Conservation (phyloP, 2,888 invertebrate genomes). For the Platerodrilus igneus region DNA sequence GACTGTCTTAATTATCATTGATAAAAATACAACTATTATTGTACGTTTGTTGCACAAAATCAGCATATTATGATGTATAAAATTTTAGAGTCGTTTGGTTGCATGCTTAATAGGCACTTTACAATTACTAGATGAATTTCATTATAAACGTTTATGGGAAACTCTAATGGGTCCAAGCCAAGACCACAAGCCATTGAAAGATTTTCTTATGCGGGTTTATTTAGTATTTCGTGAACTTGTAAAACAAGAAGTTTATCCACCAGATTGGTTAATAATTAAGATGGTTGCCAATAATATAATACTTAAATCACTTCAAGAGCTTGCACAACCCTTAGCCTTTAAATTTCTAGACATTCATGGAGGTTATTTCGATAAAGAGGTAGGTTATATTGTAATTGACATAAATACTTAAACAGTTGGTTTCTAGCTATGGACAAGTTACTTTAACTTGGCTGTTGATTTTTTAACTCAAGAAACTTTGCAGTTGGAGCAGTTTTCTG, state of each 20-base stretch:
- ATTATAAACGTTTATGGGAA: constrained; percentile 84
- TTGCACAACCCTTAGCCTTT: constrained; percentile 81
- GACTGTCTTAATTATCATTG: constrained; percentile 76
- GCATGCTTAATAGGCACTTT: constrained; percentile 81
- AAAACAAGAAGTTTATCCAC: constrained; percentile 74
- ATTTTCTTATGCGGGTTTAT: constrained; percentile 79
- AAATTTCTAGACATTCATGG: constrained; percentile 69
- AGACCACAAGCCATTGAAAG: constrained; percentile 77
- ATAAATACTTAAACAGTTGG: constrained; percentile 14
- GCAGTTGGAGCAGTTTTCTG: constrained; percentile 77
- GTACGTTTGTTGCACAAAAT: constrained; percentile 25
- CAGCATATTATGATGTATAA: constrained; percentile 1
- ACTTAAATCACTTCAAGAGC: constrained; percentile 77
- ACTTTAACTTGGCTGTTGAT: constrained; percentile 74
- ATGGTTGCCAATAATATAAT: constrained; percentile 85
- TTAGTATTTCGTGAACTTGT: constrained; percentile 76
- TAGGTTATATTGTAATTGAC: constrained; percentile 35
- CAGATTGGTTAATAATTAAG: constrained; percentile 87
- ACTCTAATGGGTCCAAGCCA: constrained; percentile 63
- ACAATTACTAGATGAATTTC: constrained; percentile 80
- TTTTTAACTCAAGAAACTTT: constrained; percentile 77
- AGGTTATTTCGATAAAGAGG: constrained; percentile 73
- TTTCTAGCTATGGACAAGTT: constrained; percentile 60
- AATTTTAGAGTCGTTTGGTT: constrained; percentile 72
- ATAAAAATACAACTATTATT: constrained; percentile 53